These are phyloP conservation scores for Leptinotarsa texana DNA, from an alignment of 1,140 invertebrate genomes.

Conservation along the genomic window DNA sequence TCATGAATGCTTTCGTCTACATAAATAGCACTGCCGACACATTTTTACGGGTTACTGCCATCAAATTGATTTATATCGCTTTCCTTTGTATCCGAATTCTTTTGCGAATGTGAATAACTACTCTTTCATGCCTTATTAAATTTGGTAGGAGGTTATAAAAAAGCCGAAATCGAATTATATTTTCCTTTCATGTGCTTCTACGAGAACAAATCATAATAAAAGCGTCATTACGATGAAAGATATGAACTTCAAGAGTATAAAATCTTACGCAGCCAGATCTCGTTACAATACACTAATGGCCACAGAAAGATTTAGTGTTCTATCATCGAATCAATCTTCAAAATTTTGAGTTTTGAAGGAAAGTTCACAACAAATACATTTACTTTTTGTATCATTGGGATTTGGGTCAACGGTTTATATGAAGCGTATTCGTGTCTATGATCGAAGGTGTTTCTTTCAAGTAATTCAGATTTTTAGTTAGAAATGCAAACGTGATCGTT, in stretches of 20 bases:
- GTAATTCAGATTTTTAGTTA: too few relatives aligned
- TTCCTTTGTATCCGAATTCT: slow-evolving; percentile 22
- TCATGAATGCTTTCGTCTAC: slow-evolving; percentile 2
- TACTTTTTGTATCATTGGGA: background rate
- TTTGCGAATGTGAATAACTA: slow-evolving; percentile 35
- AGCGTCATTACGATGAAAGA: slow-evolving; percentile 36
- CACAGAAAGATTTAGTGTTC: slow-evolving; percentile 21
- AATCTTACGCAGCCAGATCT: slow-evolving; percentile 27
- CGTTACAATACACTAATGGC: slow-evolving; percentile 33
- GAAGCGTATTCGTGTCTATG: background rate
- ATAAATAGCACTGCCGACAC: background rate
- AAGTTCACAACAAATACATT: background rate
- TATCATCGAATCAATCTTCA: background rate
- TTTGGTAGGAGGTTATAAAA: slow-evolving; percentile 34
- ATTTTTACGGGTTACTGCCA: slow-evolving; percentile 10
- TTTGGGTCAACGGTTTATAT: background rate
- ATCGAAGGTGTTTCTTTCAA: background rate
- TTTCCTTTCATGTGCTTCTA: slow-evolving; percentile 39
- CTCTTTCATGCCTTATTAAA: slow-evolving; percentile 42
- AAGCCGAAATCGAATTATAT: slow-evolving; percentile 39
- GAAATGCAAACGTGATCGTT: too few relatives aligned
- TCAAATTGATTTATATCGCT: slow-evolving; percentile 16
- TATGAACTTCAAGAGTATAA: slow-evolving; percentile 30
- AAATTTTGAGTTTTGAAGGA: background rate
- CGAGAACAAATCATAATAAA: slow-evolving; percentile 43